Evolutionary conservation across 2,113 vertebrate genomes (phyloP).

Genomic region (Dolichotis patagonum): DNA sequence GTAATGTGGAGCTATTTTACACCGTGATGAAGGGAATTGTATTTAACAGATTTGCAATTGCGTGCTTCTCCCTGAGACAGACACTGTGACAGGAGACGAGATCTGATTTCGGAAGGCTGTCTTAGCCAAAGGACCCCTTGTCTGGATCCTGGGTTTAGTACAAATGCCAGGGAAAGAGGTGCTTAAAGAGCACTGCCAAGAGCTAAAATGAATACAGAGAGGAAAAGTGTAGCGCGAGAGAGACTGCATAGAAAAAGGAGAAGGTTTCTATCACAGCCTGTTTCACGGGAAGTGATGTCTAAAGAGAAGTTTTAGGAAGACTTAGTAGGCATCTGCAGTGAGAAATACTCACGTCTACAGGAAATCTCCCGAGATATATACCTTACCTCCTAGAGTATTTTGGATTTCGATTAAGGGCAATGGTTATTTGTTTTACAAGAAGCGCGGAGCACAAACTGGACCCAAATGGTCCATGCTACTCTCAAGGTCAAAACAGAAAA

Average conservation of each 20-base stretch:
- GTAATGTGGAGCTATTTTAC: background rate
- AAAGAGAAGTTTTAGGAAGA: background rate
- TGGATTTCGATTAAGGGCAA: background rate
- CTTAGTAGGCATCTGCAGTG: background rate
- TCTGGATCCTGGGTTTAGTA: background rate
- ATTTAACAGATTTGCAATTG: background rate
- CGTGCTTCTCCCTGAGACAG: background rate
- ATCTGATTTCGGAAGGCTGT: background rate
- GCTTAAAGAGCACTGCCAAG: background rate
- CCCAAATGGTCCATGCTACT: background rate
- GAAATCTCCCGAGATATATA: background rate
- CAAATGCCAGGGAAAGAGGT: background rate
- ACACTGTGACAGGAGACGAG: background rate
- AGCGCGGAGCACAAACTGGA: background rate
- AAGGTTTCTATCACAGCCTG: background rate
- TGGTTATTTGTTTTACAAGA: slow-evolving; percentile 22
- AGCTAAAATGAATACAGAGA: background rate
- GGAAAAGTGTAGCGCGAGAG: background rate
- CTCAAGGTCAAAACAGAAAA: background rate
- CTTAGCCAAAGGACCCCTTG: background rate
- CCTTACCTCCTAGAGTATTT: background rate
- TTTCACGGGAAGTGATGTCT: background rate
- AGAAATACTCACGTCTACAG: background rate
- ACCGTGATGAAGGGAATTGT: background rate
- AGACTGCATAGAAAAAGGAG: background rate